Percentiles rank a stretch among this genome's conserved stretches.
Evolutionary conservation across 2,888 invertebrate genomes (phyloP).

Genomic region (Melanostoma mellinum): DNA sequence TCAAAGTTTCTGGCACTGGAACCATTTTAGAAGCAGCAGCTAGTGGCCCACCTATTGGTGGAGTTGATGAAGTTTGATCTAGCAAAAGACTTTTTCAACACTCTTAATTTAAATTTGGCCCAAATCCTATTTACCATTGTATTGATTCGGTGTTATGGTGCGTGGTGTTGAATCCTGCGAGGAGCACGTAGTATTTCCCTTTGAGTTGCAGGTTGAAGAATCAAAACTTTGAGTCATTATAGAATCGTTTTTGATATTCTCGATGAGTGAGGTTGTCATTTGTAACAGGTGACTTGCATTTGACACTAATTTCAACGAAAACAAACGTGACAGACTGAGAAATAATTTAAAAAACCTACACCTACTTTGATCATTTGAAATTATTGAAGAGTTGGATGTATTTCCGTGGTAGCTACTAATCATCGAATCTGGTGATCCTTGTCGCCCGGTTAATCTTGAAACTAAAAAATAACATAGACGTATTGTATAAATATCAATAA

Average conservation of each 20-base stretch:
- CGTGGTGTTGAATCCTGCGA: constrained; percentile 81
- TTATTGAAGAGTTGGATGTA: constrained; percentile 76
- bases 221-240: constrained; percentile 87
- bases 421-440: constrained; percentile 89
- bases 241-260: constrained; percentile 81
- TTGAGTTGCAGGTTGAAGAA: constrained; percentile 76
- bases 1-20: constrained; percentile 92
- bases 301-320: constrained; percentile 70
- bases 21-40: constrained; percentile 93
- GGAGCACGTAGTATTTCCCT: constrained; percentile 77
- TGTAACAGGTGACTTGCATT: constrained; percentile 78
- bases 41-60: constrained; percentile 83
- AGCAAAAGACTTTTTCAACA: background rate
- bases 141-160: constrained; percentile 80
- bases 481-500: background rate
- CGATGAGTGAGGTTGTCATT: constrained; percentile 82
- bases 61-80: constrained; percentile 78
- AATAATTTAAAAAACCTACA: background rate
- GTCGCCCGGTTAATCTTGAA: constrained; percentile 81
- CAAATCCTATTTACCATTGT: constrained; percentile 77
- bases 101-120: background rate
- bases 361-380: constrained; percentile 78
- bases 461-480: constrained; percentile 75
- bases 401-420: constrained; percentile 87
- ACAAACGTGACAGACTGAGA: background rate